A percentile compares a stretch with the other conserved stretches of the same genome.
Conservation (phyloP, 1,140 invertebrate genomes). For the Orius laevigatus region DNA sequence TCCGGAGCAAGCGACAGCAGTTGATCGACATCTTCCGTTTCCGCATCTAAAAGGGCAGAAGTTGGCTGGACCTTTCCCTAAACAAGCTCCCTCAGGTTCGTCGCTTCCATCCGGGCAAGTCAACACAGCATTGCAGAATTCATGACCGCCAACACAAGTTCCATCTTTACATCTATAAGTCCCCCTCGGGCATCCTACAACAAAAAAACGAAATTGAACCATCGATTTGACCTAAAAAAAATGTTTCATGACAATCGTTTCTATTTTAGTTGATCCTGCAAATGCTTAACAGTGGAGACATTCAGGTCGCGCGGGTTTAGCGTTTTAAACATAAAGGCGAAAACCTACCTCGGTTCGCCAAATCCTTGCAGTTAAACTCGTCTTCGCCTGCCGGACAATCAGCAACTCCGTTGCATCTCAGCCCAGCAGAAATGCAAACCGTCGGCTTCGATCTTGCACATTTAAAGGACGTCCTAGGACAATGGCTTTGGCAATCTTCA, state of each 20-base stretch:
- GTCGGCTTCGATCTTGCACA: conserved; percentile 36
- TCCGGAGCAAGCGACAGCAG: conserved; percentile 71
- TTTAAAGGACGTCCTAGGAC: conserved; percentile 43
- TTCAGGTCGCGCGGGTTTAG: no score
- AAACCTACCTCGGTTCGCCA: conserved; percentile 32
- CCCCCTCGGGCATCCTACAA: conserved; percentile 47
- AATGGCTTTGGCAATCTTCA: conserved; percentile 45
- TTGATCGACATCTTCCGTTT: conserved; percentile 71
- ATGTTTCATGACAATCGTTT: no score
- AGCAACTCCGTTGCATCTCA: conserved; percentile 54
- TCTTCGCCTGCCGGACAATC: conserved; percentile 70
- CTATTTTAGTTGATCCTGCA: no score
- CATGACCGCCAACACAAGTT: conserved; percentile 70
- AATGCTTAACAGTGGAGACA: background rate
- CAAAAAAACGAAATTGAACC: no score
- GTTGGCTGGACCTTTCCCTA: conserved; percentile 16
- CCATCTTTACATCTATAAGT: conserved; percentile 69
- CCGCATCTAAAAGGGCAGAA: conserved; percentile 62
- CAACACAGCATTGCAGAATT: conserved; percentile 77
- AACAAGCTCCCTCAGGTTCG: conserved; percentile 58
- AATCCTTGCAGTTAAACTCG: conserved; percentile 52
- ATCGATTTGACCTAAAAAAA: no score
- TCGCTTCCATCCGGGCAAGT: conserved; percentile 72
- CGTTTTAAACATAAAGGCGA: conserved; percentile 17
- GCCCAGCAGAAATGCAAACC: conserved; percentile 53